These are phyloP conservation scores for Coryphaenoides rupestris DNA, from an alignment of 2,113 vertebrate species.

Conservation along the genomic window DNA sequence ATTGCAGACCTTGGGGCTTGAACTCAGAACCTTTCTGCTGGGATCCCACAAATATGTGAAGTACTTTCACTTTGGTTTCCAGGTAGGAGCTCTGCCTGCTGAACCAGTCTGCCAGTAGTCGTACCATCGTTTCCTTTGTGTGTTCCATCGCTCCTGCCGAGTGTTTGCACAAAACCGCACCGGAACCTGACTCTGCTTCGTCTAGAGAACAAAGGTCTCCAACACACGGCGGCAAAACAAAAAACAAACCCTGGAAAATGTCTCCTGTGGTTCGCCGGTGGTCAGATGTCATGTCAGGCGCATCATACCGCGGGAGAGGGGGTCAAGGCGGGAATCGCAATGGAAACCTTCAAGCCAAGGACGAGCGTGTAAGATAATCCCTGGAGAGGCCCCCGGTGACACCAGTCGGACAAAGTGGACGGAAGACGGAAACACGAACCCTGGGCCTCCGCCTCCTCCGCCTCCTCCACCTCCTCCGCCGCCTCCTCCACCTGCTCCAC, in stretches of 20 bases:
- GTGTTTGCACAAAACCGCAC: not conserved
- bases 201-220: not conserved
- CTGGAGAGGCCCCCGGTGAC: conserved; percentile 25
- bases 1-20: not conserved
- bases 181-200: not conserved
- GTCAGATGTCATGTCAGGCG: no score
- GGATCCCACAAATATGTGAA: no score
- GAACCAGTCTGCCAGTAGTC: no score
- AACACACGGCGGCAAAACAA: conserved; percentile 28
- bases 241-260: not conserved
- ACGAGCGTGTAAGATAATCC: conserved; percentile 23
- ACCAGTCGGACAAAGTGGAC: conserved; percentile 33
- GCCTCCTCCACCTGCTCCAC: no score
- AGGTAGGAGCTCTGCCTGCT: no score
- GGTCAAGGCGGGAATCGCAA: conserved; percentile 18
- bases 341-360: conserved; percentile 16
- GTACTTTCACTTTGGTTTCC: no score
- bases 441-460: not conserved
- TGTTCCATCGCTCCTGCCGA: not conserved
- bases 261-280: no score
- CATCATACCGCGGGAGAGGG: conserved; percentile 2
- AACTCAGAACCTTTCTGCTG: no score
- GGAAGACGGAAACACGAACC: conserved; percentile 41
- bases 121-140: not conserved
- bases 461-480: no score